Conservation (phyloP, 2,888 invertebrate genomes). For the Eristalinus aeneus region DNA sequence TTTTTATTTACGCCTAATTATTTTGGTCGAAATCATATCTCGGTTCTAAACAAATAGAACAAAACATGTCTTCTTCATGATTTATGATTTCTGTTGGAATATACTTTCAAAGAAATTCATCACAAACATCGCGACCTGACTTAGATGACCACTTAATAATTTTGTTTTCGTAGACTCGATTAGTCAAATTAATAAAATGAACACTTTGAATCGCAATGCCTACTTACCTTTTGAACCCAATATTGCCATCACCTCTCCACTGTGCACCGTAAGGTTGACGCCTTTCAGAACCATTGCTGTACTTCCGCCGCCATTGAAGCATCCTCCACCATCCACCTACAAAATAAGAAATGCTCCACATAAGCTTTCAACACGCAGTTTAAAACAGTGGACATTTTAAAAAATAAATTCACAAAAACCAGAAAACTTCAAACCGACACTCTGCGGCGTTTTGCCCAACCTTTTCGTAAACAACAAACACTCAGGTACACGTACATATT, state of each 20-base stretch:
- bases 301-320: slow-evolving; percentile 88
- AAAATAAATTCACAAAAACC: not conserved
- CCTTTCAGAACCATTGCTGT: slow-evolving; percentile 95
- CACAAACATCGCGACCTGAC: no score
- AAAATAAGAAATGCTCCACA: slow-evolving; percentile 37
- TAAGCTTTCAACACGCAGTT: no score
- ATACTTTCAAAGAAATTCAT: no score
- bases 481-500: not conserved
- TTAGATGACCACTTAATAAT: no score
- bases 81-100: no score
- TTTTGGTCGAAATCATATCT: no score
- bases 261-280: slow-evolving; percentile 93
- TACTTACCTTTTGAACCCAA: slow-evolving; percentile 92
- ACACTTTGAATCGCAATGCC: not conserved
- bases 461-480: slow-evolving; percentile 8
- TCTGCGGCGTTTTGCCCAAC: slow-evolving; percentile 44
- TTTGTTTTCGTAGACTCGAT: no score
- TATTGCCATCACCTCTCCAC: slow-evolving; percentile 96
- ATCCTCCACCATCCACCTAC: slow-evolving; percentile 90
- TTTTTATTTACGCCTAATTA: no score
- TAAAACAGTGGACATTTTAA: no score
- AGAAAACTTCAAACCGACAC: slow-evolving; percentile 56
- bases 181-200: no score
- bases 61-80: no score
- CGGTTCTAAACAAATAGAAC: no score